These are phyloP conservation scores for Lepidurus couesii DNA, from an alignment of 1,140 invertebrate species.

Conservation along the genomic window DNA sequence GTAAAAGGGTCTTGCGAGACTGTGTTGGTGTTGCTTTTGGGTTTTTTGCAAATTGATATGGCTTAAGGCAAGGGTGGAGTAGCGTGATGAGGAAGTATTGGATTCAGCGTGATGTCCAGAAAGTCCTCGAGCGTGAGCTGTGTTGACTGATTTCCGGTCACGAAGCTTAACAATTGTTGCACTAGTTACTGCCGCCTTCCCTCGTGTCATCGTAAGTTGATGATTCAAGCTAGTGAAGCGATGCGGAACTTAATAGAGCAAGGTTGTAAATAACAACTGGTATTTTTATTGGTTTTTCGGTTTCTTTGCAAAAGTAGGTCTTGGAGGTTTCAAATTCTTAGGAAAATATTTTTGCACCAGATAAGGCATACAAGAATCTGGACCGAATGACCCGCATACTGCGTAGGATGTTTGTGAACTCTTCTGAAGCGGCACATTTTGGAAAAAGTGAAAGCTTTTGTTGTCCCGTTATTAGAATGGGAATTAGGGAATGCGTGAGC, in stretches of 20 bases:
- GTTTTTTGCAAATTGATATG: not conserved
- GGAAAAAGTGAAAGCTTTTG: conserved; percentile 11
- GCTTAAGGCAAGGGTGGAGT: conserved; percentile 3
- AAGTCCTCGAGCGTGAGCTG: not conserved
- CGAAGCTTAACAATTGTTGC: not conserved
- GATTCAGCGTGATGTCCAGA: not conserved
- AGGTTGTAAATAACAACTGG: not conserved
- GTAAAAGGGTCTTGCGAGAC: not conserved
- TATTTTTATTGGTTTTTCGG: not conserved
- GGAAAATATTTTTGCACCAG: not conserved
- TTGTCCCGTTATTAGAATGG: not conserved
- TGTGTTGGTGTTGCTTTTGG: not conserved
- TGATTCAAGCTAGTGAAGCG: not conserved
- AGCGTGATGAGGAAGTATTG: not conserved
- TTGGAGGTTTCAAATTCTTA: not conserved
- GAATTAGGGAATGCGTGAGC: not conserved
- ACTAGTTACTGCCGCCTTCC: not conserved
- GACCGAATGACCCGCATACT: not conserved
- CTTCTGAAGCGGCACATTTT: not conserved
- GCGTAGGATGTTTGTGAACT: not conserved
- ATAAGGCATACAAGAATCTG: not conserved
- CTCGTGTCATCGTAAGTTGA: not conserved
- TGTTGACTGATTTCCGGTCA: not conserved
- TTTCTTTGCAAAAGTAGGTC: not conserved
- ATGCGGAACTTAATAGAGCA: not conserved